phyloP scores from a whole-genome alignment of 2,797 vertebrate species.

The Aphelocoma californica region DNA sequence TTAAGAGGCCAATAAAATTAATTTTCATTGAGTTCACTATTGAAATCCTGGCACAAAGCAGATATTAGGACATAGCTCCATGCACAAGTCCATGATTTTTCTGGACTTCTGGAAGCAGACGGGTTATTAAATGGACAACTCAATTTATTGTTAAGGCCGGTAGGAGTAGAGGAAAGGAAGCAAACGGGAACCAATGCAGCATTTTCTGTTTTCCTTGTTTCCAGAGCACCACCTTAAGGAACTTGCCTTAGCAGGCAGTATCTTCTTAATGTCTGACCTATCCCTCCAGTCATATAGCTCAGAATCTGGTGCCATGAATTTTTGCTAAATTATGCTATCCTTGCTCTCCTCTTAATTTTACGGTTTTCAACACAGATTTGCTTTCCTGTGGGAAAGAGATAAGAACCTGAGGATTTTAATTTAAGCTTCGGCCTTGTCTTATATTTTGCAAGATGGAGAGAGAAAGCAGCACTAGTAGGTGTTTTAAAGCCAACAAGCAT shows the following conservation, averaged over 20 bases:
- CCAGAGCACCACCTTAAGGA: slow-evolving; percentile 75
- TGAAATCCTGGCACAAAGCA: background rate
- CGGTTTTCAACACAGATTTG: slow-evolving; percentile 96
- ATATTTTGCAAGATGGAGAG: slow-evolving; percentile 79
- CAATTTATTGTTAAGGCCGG: background rate
- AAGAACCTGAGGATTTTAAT: slow-evolving; percentile 91
- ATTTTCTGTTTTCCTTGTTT: slow-evolving; percentile 61
- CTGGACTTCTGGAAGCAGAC: slow-evolving; percentile 15
- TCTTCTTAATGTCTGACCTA: slow-evolving; percentile 81
- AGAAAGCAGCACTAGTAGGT: slow-evolving; percentile 70
- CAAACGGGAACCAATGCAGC: background rate
- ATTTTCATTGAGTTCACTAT: background rate
- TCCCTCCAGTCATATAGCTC: slow-evolving; percentile 81
- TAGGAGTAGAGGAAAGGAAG: background rate
- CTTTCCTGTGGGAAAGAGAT: slow-evolving; percentile 95
- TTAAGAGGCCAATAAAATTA: background rate
- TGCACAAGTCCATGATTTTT: background rate
- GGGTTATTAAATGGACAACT: background rate
- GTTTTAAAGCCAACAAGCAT: slow-evolving; percentile 74
- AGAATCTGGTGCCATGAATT: slow-evolving; percentile 84
- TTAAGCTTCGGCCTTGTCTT: slow-evolving; percentile 87
- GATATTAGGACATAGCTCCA: background rate
- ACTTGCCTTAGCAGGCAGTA: slow-evolving; percentile 77
- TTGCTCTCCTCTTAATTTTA: slow-evolving; percentile 93
- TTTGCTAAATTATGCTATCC: slow-evolving; percentile 90